Evolutionary conservation across 2,113 vertebrate genomes (phyloP), one percentile per base, ranked within the genome.

Genomic region (Oenanthe oenanthe): DNA sequence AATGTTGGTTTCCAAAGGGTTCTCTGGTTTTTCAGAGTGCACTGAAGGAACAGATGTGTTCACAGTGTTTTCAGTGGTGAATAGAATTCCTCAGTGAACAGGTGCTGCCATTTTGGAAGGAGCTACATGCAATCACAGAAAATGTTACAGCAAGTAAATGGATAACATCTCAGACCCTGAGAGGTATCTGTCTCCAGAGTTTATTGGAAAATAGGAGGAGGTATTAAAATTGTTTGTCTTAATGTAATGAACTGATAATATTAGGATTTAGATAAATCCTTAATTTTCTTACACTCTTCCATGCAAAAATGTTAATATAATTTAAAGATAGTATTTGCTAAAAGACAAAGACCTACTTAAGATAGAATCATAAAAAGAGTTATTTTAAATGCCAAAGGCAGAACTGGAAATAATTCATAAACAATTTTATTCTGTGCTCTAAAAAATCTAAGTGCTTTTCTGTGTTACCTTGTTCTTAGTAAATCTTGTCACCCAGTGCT

Each of bases 361-460:
- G 56, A 50, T 12, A n/a, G 45, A 88, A 17, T 88, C 4, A 19
- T 68, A 25, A n/a, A 40, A 0, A 6, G 3, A 80, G 7, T 87
- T 88, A 40, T 85, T 78, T 61, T 72, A 81, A 91, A 76, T 82
- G 53, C 87, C 36, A 67, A 32, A 77, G 81, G 61, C 19, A 86
- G 50, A 72, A 72, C 29, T 91, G 40, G 43, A 77, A 85, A 89
- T 72, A 89, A 85, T 87, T 87, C 1, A 31, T 67, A 63, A 89
- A 88, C 20, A 60, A 12, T 56, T 94, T 78, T 85, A 57, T 72
- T 90, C 61, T 63, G 51, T 94, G 72, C 88, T 92, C 78, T 87
- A 73, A 70, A 51, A 88, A 87, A 79, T 71, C 36, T 66, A 73
- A 95, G 88, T 91, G 71, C 25, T 93, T 93, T 97, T 90, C 77